Conservation (phyloP, 2,797 vertebrate species). For the Trachops cirrhosus region DNA sequence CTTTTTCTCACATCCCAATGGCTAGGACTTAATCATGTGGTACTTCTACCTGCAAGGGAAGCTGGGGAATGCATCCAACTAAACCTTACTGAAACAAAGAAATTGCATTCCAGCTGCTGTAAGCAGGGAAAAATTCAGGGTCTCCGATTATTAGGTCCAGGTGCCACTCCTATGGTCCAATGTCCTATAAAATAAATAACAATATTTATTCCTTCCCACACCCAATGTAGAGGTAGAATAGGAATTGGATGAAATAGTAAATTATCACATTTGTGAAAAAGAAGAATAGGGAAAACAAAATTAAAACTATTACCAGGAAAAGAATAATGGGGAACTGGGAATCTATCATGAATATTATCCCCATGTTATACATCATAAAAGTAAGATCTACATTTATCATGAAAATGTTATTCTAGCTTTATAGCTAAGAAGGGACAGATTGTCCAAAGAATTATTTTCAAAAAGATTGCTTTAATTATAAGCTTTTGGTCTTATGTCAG, state of each 20-base stretch:
- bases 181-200: background rate
- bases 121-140: background rate
- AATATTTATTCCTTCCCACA: background rate
- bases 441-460: background rate
- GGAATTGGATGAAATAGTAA: background rate
- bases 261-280: background rate
- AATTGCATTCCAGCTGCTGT: background rate
- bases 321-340: background rate
- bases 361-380: background rate
- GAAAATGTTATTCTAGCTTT: slow-evolving; percentile 2
- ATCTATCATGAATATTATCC: background rate
- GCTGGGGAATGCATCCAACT: background rate
- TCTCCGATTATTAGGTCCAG: background rate
- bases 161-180: background rate
- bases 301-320: background rate
- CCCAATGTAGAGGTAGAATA: background rate
- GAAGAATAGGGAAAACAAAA: background rate
- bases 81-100: background rate
- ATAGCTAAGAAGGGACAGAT: background rate
- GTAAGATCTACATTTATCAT: background rate
- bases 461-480: background rate
- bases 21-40: background rate
- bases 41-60: background rate
- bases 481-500: background rate
- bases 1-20: background rate